These are phyloP conservation scores for Hepsetus odoe DNA, from an alignment of 2,113 vertebrate species.

Conservation along the genomic window DNA sequence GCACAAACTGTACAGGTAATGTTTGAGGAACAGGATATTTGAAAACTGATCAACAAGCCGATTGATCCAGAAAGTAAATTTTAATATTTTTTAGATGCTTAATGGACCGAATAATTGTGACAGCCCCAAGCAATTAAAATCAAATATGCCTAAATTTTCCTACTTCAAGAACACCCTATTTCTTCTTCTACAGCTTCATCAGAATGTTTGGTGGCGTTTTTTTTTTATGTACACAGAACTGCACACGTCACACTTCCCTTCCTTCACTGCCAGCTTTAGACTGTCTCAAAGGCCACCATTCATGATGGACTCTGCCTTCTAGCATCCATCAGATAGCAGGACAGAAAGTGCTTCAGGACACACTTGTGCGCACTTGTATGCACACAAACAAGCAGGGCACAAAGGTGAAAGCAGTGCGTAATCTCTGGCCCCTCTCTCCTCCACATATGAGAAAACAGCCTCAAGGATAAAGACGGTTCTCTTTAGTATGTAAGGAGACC, in stretches of 20 bases:
- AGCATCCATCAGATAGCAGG: slow-evolving; percentile 41
- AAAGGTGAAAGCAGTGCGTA: slow-evolving; percentile 45
- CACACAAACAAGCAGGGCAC: neutral
- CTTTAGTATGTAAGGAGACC: slow-evolving; percentile 42
- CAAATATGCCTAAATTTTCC: too few relatives aligned
- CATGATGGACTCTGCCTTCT: slow-evolving; percentile 41
- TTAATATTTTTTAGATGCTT: too few relatives aligned
- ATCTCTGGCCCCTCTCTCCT: slow-evolving; percentile 41
- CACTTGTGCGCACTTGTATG: slow-evolving; percentile 8
- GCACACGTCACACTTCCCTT: neutral
- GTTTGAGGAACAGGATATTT: too few relatives aligned
- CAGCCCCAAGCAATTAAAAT: too few relatives aligned
- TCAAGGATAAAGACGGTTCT: slow-evolving; percentile 53
- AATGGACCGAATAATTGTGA: too few relatives aligned
- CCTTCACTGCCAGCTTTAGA: slow-evolving; percentile 14
- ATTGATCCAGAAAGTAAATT: too few relatives aligned
- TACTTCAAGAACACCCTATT: neutral
- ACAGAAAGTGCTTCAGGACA: slow-evolving; percentile 48
- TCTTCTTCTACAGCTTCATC: slow-evolving; percentile 1
- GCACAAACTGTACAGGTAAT: too few relatives aligned
- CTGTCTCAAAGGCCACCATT: slow-evolving; percentile 20
- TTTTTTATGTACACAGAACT: neutral
- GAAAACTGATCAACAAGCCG: too few relatives aligned
- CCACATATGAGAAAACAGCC: slow-evolving; percentile 42
- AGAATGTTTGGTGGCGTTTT: slow-evolving; percentile 5